Conservation (phyloP, 2,113 vertebrate species). For the Platichthys stellatus region DNA sequence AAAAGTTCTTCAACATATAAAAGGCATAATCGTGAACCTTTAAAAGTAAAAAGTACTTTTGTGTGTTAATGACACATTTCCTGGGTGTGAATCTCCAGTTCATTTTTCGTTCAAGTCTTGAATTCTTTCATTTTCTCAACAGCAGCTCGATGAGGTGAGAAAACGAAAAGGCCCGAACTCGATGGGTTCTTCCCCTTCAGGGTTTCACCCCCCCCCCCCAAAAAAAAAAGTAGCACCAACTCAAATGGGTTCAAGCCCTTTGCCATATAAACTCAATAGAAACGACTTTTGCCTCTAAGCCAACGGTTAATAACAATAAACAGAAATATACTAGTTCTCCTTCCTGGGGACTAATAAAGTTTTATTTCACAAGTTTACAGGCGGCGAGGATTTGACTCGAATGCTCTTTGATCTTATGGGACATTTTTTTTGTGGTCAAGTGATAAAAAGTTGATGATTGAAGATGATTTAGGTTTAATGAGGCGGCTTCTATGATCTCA, state of each 20-base stretch:
- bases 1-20: no score
- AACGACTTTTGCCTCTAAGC: neutral
- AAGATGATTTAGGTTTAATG: no score
- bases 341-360: neutral
- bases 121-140: neutral
- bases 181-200: neutral
- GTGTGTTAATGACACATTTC: no score
- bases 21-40: no score
- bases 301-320: constrained; percentile 3
- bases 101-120: neutral
- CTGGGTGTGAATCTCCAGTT: neutral
- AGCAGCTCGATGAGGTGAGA: neutral
- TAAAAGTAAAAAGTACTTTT: no score
- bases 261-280: neutral
- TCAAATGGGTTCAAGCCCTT: no score
- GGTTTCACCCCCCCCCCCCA: no score
- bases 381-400: no score
- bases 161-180: neutral
- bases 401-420: no score
- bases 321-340: neutral
- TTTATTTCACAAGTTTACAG: neutral
- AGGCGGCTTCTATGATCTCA: neutral
- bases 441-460: neutral
- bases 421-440: neutral
- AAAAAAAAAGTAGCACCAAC: no score